Evolutionary conservation across 2,888 invertebrate species (phyloP), one percentile per base, ranked within the genome.

Genomic region (Odontocolon sp.): DNA sequence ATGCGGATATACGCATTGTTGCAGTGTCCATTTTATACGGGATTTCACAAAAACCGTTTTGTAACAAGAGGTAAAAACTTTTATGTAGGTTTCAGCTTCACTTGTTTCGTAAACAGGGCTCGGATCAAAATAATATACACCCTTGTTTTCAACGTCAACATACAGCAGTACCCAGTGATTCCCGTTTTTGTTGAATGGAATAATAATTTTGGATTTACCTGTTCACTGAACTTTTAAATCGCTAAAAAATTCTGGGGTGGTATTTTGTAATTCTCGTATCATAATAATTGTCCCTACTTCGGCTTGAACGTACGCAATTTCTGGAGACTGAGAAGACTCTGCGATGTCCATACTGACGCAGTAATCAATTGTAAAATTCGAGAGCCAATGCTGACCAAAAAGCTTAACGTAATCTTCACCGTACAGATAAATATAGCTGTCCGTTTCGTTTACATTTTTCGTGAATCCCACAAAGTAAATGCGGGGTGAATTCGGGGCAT

Each of bases 331-430:
- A 11, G 11, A n/a, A 57, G 36, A 47, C 21, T 68, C 26, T 1
- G 14, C 21, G 14, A 21, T 68, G n/a, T 57, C 14, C 2, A 47
- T 36, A 18, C 21, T 56, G 1, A 9, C 45, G 31, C 57, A 68
- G 16, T 68, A 57, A 45, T 68, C 56, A 14, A 68, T 57, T 0
- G 57, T 38, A 23, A 68, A 45, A 18, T 68, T 68, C n/a, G 9
- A 36, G 11, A 68, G 45, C 68, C 68, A 68, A 16, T 57, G 42
- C 26, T 33, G 11, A 21, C 33, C 68, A 8, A 28, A 68, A 5
- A 68, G 36, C 14, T 16, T 11, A 3, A 40, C 57, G 18, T 68
- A 68, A 9, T 68, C 57, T 36, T 68, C 68, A 11, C 68, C 68
- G n/a, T 47, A 23, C 18, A 57, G 16, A 33, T n/a, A 36, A 21